phyloP scores from a whole-genome alignment of 2,888 invertebrate species.

The Drosophila vallismaia region DNA sequence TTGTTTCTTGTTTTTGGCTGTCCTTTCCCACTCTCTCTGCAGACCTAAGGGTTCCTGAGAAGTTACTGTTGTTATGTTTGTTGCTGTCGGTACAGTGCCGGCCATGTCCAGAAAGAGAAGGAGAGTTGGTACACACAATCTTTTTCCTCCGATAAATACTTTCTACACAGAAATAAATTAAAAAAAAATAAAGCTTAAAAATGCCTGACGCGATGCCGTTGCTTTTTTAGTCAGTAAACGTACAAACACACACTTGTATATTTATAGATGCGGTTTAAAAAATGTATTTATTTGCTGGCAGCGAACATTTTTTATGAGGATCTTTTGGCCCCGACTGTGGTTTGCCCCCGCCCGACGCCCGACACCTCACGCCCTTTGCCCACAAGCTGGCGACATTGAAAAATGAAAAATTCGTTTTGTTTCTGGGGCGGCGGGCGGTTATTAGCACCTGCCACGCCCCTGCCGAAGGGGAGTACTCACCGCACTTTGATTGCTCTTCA shows the following conservation, averaged over 20 bases:
- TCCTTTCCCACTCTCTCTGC: conserved; percentile 37
- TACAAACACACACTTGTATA: conserved; percentile 21
- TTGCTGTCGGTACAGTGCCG: conserved; percentile 59
- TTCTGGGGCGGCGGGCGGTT: conserved; percentile 9
- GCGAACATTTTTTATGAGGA: conserved; percentile 71
- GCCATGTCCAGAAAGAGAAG: neutral
- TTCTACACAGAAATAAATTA: conserved; percentile 59
- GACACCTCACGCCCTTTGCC: neutral
- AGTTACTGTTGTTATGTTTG: conserved; percentile 35
- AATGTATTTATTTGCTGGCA: conserved; percentile 61
- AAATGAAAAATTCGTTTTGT: conserved; percentile 36
- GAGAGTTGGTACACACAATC: conserved; percentile 10
- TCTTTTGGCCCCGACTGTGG: conserved; percentile 45
- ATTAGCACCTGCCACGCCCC: conserved; percentile 45
- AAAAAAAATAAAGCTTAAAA: conserved; percentile 62
- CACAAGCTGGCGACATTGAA: conserved; percentile 61
- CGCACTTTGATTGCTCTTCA: conserved; percentile 81
- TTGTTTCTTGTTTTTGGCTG: conserved; percentile 4
- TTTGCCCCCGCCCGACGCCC: conserved; percentile 11
- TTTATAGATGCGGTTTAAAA: conserved; percentile 27
- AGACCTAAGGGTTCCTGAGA: neutral
- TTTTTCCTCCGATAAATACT: conserved; percentile 37
- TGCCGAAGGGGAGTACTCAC: conserved; percentile 58
- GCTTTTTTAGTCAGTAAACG: conserved; percentile 49
- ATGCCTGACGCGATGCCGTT: conserved; percentile 57